Percentiles rank a stretch among this genome's conserved stretches.
Conservation (phyloP, 2,888 invertebrate species). For the Syrphus vitripennis region DNA sequence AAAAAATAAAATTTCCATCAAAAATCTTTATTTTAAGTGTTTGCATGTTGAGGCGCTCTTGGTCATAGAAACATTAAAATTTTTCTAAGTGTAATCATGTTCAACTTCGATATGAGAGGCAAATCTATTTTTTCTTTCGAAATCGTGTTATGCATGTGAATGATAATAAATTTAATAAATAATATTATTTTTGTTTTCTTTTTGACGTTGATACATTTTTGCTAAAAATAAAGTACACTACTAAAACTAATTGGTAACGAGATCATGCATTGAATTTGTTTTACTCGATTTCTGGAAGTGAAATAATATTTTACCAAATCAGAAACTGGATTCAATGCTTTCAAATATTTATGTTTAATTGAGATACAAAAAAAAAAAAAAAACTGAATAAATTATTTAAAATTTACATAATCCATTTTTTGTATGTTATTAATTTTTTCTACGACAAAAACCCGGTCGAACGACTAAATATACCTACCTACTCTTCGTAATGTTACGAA, state of each 20-base stretch:
- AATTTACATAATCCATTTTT: slow-evolving; percentile 37
- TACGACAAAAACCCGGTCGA: slow-evolving; percentile 14
- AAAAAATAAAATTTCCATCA: too few species aligned
- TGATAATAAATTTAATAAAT: background rate
- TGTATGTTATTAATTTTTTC: background rate
- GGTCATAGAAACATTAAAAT: too few species aligned
- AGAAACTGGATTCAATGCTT: slow-evolving; percentile 22
- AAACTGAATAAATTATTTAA: slow-evolving; percentile 14
- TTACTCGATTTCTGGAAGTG: slow-evolving; percentile 22
- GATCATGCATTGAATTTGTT: slow-evolving; percentile 22
- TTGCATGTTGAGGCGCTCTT: too few species aligned
- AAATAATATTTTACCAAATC: background rate
- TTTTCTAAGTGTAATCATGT: background rate
- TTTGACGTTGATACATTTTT: background rate
- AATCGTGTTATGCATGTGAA: slow-evolving; percentile 44
- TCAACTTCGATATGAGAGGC: background rate
- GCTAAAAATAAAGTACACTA: background rate
- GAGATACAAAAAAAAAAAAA: background rate
- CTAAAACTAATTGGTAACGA: background rate
- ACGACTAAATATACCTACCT: background rate
- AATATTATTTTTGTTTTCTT: background rate
- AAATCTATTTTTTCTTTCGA: background rate
- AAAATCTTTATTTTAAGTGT: too few species aligned
- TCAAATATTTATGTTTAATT: background rate
- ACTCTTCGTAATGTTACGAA: slow-evolving; percentile 8